phyloP scores from a whole-genome alignment of 2,113 vertebrate genomes.

The Calypte anna region DNA sequence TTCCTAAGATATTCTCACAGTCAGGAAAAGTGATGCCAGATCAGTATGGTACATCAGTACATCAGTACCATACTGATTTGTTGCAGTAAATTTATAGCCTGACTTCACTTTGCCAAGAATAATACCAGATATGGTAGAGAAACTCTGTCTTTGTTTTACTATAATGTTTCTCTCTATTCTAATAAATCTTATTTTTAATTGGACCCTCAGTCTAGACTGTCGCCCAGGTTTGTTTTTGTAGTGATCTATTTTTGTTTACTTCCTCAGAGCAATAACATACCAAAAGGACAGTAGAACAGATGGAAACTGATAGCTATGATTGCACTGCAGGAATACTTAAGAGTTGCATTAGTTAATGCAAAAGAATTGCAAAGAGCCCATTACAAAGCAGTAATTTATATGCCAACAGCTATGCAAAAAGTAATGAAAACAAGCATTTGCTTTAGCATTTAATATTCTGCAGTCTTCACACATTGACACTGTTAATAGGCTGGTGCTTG shows the following conservation, averaged over 20 bases:
- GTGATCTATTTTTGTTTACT: slow-evolving; percentile 60
- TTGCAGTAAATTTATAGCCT: slow-evolving; percentile 35
- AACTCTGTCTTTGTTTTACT: slow-evolving; percentile 51
- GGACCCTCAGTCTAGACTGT: slow-evolving; percentile 52
- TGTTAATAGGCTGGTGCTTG: not conserved
- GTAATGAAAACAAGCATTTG: not conserved
- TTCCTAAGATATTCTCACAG: not conserved
- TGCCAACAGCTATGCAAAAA: not conserved
- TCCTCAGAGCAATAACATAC: slow-evolving; percentile 31
- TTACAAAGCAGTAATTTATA: slow-evolving; percentile 42
- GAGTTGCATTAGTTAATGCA: not conserved
- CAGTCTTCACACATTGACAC: fast-evolving
- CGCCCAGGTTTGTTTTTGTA: slow-evolving; percentile 47
- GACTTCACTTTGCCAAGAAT: slow-evolving; percentile 28
- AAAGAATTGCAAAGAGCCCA: not conserved
- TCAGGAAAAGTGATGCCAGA: not conserved
- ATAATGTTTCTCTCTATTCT: not conserved
- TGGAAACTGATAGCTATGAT: slow-evolving; percentile 45
- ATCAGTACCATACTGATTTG: not conserved
- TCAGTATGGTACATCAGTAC: slow-evolving; percentile 17
- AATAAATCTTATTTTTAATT: slow-evolving; percentile 63
- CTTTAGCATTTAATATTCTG: not conserved
- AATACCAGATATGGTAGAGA: slow-evolving; percentile 37
- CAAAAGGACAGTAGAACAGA: slow-evolving; percentile 35
- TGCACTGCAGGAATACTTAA: not conserved